These are phyloP conservation scores for Poecilus cupreus DNA, from an alignment of 2,888 invertebrate genomes.

Conservation along the genomic window DNA sequence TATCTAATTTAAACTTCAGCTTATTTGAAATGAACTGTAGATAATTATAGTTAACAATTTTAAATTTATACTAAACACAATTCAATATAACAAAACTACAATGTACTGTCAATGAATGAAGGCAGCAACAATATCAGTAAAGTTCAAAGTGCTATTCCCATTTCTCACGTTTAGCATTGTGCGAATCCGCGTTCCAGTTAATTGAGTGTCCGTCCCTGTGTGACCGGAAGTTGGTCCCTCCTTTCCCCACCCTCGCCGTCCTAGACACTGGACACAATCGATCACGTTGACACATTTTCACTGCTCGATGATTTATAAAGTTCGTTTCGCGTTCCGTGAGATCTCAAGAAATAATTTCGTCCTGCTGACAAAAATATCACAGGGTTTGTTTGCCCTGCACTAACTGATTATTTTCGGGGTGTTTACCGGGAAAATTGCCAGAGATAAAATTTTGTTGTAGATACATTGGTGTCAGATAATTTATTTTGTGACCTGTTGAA, in stretches of 20 bases:
- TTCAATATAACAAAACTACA: too few species aligned
- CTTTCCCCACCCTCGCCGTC: background rate
- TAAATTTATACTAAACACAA: background rate
- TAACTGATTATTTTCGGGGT: background rate
- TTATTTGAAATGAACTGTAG: too few species aligned
- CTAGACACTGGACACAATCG: constrained; percentile 12
- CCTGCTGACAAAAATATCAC: background rate
- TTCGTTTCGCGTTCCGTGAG: background rate
- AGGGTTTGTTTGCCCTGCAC: background rate
- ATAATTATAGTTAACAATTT: too few species aligned
- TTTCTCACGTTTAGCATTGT: constrained; percentile 18
- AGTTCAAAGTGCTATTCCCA: background rate
- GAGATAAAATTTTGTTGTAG: background rate
- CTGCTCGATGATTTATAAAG: constrained; percentile 28
- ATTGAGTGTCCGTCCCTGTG: constrained; percentile 27
- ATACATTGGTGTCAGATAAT: too few species aligned
- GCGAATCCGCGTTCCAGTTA: constrained; percentile 1
- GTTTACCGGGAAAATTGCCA: too few species aligned
- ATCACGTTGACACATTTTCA: constrained; percentile 37
- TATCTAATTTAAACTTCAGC: too few species aligned
- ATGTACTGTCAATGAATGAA: background rate
- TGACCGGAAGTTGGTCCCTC: constrained; percentile 24
- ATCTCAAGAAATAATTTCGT: background rate
- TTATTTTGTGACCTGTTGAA: too few species aligned
- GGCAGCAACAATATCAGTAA: background rate